Evolutionary conservation across 2,113 vertebrate species (phyloP).

Genomic region (Semicossyphus pulcher): DNA sequence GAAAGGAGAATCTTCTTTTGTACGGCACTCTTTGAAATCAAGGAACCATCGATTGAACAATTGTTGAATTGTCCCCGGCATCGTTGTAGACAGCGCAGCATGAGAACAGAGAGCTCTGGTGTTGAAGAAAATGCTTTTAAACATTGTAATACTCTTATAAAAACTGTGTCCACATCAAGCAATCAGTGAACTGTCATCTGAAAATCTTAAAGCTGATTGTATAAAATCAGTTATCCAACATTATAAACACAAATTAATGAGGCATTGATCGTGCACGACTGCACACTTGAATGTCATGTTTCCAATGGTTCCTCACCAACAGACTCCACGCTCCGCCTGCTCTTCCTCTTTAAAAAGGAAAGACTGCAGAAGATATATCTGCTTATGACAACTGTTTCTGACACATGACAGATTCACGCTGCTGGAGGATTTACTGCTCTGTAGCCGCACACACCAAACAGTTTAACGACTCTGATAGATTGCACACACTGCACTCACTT

Average conservation of each 20-base stretch:
- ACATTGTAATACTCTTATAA: too few relatives aligned
- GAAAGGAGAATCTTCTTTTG: neutral
- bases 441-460: conserved; percentile 46
- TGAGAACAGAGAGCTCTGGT: too few relatives aligned
- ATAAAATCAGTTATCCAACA: conserved; percentile 48
- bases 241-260: conserved; percentile 23
- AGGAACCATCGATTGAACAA: neutral
- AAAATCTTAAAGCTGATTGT: conserved; percentile 15
- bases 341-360: conserved; percentile 29
- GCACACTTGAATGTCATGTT: conserved; percentile 33
- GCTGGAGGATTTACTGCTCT: conserved; percentile 63
- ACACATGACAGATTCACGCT: conserved; percentile 67
- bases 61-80: neutral
- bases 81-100: too few relatives aligned
- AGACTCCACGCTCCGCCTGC: conserved; percentile 33
- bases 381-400: conserved; percentile 54
- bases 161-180: too few relatives aligned
- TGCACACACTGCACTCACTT: conserved; percentile 40
- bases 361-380: conserved; percentile 45
- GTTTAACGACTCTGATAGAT: conserved; percentile 70
- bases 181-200: conserved; percentile 9
- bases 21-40: neutral
- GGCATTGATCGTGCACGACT: conserved; percentile 20
- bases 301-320: conserved; percentile 28
- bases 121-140: too few relatives aligned